Evolutionary conservation across 2,888 invertebrate species (phyloP).

Genomic region (Allolobophora icterica): DNA sequence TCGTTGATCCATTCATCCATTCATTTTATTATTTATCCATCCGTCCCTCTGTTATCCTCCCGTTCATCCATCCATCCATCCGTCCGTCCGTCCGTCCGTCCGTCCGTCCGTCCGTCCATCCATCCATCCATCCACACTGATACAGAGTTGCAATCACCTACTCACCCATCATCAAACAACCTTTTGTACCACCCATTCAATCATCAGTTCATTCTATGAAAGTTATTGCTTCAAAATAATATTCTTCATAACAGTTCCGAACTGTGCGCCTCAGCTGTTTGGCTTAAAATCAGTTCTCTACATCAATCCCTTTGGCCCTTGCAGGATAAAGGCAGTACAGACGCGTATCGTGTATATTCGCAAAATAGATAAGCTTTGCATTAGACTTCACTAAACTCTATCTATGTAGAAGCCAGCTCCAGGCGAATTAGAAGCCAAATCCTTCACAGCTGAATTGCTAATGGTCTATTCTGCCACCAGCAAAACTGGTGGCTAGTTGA

Average conservation of each 20-base stretch:
- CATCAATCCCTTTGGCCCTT: neutral
- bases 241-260: neutral
- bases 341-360: neutral
- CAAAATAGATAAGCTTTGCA: neutral
- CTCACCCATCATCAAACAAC: neutral
- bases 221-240: neutral
- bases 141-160: neutral
- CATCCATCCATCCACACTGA: neutral
- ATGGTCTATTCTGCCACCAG: slow-evolving; percentile 1
- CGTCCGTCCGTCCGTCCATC: neutral
- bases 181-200: neutral
- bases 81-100: neutral
- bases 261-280: neutral
- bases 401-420: slow-evolving; percentile 11
- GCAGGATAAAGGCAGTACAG: slow-evolving; percentile 1
- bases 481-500: slow-evolving; percentile 17
- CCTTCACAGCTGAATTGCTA: slow-evolving; percentile 17
- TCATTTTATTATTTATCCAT: too few species aligned
- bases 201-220: slow-evolving; percentile 11
- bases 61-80: neutral
- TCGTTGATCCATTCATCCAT: neutral
- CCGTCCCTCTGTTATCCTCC: too few species aligned
- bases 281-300: slow-evolving; percentile 5
- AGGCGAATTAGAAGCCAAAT: slow-evolving; percentile 17
- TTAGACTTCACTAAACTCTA: neutral